A percentile compares a stretch with the other conserved stretches of the same genome.
Conservation (phyloP, 2,797 vertebrate species). For the Urocyon cinereoargenteus region DNA sequence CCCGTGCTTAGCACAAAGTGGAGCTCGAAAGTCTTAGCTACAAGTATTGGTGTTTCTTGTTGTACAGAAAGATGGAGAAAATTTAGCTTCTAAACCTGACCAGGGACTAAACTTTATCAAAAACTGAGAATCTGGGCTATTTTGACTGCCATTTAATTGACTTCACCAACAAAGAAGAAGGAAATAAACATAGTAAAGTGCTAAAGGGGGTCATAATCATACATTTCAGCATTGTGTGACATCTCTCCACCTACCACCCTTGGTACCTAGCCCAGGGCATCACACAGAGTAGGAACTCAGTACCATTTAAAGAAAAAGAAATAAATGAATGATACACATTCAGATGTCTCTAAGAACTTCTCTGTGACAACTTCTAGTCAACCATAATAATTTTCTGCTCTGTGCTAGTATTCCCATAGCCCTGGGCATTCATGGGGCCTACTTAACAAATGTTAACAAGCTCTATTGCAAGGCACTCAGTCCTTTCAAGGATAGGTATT, state of each 20-base stretch:
- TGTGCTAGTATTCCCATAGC: neutral
- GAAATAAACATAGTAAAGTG: neutral
- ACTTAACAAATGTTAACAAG: conserved; percentile 18
- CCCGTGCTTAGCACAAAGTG: neutral
- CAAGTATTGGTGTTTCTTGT: neutral
- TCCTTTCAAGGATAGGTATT: neutral
- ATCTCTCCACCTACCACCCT: neutral
- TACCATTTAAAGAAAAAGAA: neutral
- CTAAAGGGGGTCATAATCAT: neutral
- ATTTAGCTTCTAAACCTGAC: conserved; percentile 23
- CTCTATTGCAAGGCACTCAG: neutral
- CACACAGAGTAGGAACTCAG: neutral
- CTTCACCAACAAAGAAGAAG: neutral
- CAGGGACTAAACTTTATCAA: neutral
- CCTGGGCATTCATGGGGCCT: neutral
- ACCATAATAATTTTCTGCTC: neutral
- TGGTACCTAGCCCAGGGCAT: neutral
- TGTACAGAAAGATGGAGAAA: neutral
- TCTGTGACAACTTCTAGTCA: neutral
- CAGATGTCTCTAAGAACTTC: neutral
- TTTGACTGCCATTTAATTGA: conserved; percentile 26
- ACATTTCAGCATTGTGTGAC: neutral
- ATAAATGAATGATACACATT: neutral
- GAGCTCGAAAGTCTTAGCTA: neutral
- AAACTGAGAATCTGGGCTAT: neutral